Base-by-base conservation (phyloP, 2,797 vertebrate species). In the Trematomus bernacchii region DNA sequence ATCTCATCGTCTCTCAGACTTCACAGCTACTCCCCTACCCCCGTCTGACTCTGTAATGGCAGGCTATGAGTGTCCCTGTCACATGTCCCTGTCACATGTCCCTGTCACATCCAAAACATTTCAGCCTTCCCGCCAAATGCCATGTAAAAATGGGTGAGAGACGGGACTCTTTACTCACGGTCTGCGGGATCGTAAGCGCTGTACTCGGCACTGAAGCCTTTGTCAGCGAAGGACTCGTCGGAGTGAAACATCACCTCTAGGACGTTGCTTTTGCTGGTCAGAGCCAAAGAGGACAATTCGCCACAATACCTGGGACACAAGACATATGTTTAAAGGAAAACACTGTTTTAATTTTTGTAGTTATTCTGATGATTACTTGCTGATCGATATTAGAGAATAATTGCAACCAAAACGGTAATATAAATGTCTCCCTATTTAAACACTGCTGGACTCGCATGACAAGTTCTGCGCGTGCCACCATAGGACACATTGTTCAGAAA, bases 161-260 rank as follows among this genome's bases (percentile, higher is more conserved):
- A 69, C 7, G 9, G 48, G 57, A 50, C 11, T 66, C 59, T 73
- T 7, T 72, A 92, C 95, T 94, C 90, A 96, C 96, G 95, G 83
- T 96, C 85, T 57, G 10, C 0, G 0, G 95, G 95, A 86, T 96
- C 86, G 19, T 76, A 95, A 50, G 91, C 90, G 2, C 33, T 93
- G 89, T 94, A 96, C 16, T 83, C 18, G 0, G 89, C 92, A 0
- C 33, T 86, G 91, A 96, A 96, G 78, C 96, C 96, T 90, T 95
- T 96, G 83, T 96, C 95, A 0, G 95, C 94, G 85, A 76, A 94
- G 16, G 95, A 95, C 69, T 89, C 79, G 18, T 96, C 96, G 0
- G 96, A 96, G 84, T 95, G 94, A 83, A 96, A 96, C 2, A 0
- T 33, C 67, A 96, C 82, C 0, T 80, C 76, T 1, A 96, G 0